Evolutionary conservation across 2,888 invertebrate genomes (phyloP), one percentile per base, ranked within the genome.

Genomic region (Melinaea menophilus): DNA sequence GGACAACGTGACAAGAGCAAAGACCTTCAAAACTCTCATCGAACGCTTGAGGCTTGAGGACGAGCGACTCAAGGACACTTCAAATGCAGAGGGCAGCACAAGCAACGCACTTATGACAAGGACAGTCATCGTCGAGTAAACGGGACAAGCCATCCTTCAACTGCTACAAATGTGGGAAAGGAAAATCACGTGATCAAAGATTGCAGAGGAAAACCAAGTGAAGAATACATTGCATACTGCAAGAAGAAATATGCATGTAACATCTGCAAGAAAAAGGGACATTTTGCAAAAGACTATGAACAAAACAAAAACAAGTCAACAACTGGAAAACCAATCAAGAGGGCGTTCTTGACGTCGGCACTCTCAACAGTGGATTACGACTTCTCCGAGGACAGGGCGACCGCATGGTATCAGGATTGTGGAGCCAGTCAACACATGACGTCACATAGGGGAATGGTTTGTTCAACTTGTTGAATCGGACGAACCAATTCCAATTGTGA

Each of bases 401-500:
- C 56, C n/a, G 12, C 56, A 34, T 56, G 56, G 56, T 56, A 56
- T 35, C 35, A 56, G 34, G 56, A 56, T n/a, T 12, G 56, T 56
- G 56, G 56, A 12, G 56, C 56, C 35, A 56, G 56, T 33, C 56
- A 56, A 7, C 56, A 56, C 56, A 56, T 56, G 56, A 56, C 56
- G 4, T 56, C 56, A 5, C 56, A 56, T 13, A 22, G 37, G 56
- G 11, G 56, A 56, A 5, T 56, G 56, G 56, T 56, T 56, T 13
- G 4, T 13, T 37, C 4, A 56, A 37, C 13, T 56, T 35, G 56
- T 2, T 5, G 56, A 56, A 37, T 13, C 41, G 12, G 13, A 37
- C 7, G 13, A 56, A 13, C 56, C 41, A 3, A 13, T 56, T 5
- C 13, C 56, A 9, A 56, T 56, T 13, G 5, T 56, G 13, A 11